These are phyloP conservation scores for Myiozetetes cayanensis DNA, from an alignment of 2,113 vertebrate species.

Conservation along the genomic window DNA sequence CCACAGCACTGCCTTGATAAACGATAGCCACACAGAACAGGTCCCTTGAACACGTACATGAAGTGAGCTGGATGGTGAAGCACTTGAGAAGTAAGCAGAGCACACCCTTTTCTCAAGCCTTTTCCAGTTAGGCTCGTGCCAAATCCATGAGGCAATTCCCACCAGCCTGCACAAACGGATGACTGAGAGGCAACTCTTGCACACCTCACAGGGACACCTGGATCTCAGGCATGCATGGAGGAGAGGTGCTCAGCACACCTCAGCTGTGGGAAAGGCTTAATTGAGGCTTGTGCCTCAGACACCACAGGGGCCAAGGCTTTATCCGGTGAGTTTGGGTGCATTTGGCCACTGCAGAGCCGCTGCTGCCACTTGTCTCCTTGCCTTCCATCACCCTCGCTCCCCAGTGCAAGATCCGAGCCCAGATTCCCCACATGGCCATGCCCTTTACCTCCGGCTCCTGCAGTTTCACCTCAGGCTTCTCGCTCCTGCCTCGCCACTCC, in stretches of 20 bases:
- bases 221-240: fast-evolving
- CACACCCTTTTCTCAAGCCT: background rate
- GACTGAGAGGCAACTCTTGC: background rate
- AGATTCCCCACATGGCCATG: fast-evolving
- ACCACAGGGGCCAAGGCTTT: background rate
- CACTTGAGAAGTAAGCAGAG: background rate
- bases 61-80: fast-evolving
- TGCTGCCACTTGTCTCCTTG: background rate
- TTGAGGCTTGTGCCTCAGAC: background rate
- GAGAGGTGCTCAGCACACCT: fast-evolving
- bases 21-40: fast-evolving
- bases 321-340: background rate
- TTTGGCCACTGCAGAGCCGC: background rate
- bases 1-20: background rate
- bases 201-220: background rate
- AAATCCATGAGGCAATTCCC: background rate
- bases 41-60: fast-evolving
- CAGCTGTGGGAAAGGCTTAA: background rate
- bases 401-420: background rate
- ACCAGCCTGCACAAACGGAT: fast-evolving
- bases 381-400: background rate
- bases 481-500: fast-evolving
- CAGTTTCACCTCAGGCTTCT: background rate
- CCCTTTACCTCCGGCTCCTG: background rate
- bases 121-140: background rate